Evolutionary conservation across 2,888 invertebrate genomes (phyloP).

Genomic region (Psococerastis gibbosa): DNA sequence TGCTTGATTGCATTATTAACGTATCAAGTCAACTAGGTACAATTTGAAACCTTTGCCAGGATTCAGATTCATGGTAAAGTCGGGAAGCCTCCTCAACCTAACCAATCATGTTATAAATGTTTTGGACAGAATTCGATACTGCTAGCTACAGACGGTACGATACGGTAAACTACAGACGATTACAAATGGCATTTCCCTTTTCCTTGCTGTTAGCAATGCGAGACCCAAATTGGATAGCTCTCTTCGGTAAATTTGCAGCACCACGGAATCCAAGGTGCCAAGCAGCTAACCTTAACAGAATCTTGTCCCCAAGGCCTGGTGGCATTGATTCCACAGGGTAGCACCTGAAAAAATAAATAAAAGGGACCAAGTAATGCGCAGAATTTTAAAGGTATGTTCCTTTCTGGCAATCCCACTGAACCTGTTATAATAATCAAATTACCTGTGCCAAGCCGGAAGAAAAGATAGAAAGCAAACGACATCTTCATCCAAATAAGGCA

Average conservation of each 20-base stretch:
- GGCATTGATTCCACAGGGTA: conserved; percentile 36
- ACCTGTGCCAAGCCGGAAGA: conserved; percentile 50
- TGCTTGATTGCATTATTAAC: too few species aligned
- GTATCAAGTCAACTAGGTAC: too few species aligned
- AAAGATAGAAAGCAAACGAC: conserved; percentile 40
- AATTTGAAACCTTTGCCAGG: too few species aligned
- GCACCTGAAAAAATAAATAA: conserved; percentile 30
- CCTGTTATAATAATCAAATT: conserved; percentile 16
- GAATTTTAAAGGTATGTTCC: too few species aligned
- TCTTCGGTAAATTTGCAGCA: conserved; percentile 56
- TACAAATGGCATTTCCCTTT: conserved; percentile 55
- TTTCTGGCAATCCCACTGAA: too few species aligned
- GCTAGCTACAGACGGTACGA: too few species aligned
- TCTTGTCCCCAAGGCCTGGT: conserved; percentile 82
- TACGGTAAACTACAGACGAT: conserved; percentile 14
- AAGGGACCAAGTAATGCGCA: too few species aligned
- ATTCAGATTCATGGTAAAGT: too few species aligned
- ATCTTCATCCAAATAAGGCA: conserved; percentile 41
- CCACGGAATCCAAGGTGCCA: conserved; percentile 41
- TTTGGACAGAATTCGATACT: too few species aligned
- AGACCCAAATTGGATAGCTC: conserved; percentile 95
- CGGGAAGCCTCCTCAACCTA: too few species aligned
- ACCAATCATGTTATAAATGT: too few species aligned
- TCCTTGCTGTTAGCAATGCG: conserved; percentile 82
- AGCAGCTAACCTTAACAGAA: conserved; percentile 59